Evolutionary conservation across 2,888 invertebrate species (phyloP).

Genomic region (Eudemis profundana): DNA sequence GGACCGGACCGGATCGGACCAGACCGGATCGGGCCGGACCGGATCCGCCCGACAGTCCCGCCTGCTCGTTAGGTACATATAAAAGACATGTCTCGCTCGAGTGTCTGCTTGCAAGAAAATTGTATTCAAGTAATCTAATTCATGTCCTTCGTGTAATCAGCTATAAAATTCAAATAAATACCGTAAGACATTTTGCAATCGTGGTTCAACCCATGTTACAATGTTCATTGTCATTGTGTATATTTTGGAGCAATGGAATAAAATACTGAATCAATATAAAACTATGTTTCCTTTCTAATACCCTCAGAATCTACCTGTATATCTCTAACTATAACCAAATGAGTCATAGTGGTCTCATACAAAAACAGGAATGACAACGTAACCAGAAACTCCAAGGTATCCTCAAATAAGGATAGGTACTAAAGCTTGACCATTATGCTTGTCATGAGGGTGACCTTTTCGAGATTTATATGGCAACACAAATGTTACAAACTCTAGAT

Average conservation of each 20-base stretch:
- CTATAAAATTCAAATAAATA: conserved; percentile 78
- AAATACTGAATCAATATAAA: conserved; percentile 80
- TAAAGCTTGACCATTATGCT: too few relatives aligned
- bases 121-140: conserved; percentile 76
- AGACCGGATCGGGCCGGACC: conserved; percentile 47
- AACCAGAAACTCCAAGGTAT: too few relatives aligned
- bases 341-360: too few relatives aligned
- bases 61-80: conserved; percentile 49
- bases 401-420: too few relatives aligned
- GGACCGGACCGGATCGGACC: conserved; percentile 39
- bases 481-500: too few relatives aligned
- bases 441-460: too few relatives aligned
- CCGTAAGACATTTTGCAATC: conserved; percentile 78
- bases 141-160: conserved; percentile 81
- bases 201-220: conserved; percentile 74
- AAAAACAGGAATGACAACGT: too few relatives aligned
- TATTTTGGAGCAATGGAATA: conserved; percentile 84
- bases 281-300: conserved; percentile 53
- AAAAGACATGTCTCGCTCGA: conserved; percentile 67
- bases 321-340: not conserved
- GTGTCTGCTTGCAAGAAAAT: conserved; percentile 67
- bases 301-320: not conserved
- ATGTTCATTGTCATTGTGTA: conserved; percentile 81
- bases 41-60: conserved; percentile 34
- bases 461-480: too few relatives aligned